phyloP scores from a whole-genome alignment of 2,113 vertebrate species.

The Brachypodius melanocephalos region DNA sequence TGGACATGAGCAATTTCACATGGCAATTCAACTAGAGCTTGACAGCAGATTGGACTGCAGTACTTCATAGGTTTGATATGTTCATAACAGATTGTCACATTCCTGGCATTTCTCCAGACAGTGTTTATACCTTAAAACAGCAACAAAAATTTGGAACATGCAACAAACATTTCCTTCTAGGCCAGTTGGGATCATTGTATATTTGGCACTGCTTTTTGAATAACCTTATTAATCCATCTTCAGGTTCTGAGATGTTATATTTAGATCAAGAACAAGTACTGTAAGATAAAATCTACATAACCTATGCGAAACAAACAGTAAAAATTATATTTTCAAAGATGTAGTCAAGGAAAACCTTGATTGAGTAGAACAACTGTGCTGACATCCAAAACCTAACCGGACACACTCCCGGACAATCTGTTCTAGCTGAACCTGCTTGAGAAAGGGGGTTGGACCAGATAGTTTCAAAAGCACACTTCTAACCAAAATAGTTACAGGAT shows the following conservation, averaged over 20 bases:
- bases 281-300: background rate
- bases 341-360: background rate
- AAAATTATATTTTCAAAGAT: background rate
- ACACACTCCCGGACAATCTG: background rate
- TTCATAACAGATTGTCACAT: conserved; percentile 26
- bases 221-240: background rate
- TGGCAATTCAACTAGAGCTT: background rate
- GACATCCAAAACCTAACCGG: background rate
- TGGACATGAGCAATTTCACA: conserved; percentile 8
- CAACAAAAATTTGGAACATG: background rate
- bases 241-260: background rate
- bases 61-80: background rate
- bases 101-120: conserved; percentile 28
- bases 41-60: background rate
- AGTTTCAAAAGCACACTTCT: background rate
- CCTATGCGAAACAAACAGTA: background rate
- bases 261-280: background rate
- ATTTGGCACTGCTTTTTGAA: conserved; percentile 5
- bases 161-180: conserved; percentile 1
- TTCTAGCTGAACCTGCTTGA: background rate
- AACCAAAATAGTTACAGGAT: background rate
- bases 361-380: background rate
- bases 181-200: background rate
- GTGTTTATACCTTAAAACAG: conserved; percentile 17
- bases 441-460: background rate